A percentile compares a stretch with the other conserved stretches of the same genome.
Conservation (phyloP, 2,888 invertebrate species). For the Microctonus hyperodae region DNA sequence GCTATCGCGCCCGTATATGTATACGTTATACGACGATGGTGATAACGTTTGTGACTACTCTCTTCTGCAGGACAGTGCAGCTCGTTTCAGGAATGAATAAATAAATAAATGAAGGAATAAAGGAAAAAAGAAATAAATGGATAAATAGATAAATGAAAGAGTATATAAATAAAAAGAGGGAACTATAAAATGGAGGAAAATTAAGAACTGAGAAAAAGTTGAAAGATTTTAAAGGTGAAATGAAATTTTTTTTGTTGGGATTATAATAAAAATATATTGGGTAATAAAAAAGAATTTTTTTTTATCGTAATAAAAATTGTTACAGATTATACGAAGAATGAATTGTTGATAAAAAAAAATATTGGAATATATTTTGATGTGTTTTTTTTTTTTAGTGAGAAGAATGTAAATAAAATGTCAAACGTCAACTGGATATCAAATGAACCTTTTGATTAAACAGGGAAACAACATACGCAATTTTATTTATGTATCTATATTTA, state of each 20-base stretch:
- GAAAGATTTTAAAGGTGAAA: too few species aligned
- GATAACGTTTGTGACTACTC: background rate
- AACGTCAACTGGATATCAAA: background rate
- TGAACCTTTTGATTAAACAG: background rate
- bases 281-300: too few species aligned
- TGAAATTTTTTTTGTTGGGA: too few species aligned
- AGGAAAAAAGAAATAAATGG: background rate
- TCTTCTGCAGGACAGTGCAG: background rate
- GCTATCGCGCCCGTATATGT: background rate
- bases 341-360: background rate
- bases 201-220: background rate
- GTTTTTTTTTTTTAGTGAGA: background rate
- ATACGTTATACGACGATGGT: background rate
- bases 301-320: too few species aligned
- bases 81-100: too few species aligned
- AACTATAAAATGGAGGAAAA: background rate
- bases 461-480: background rate
- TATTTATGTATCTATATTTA: background rate
- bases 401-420: background rate
- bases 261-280: too few species aligned
- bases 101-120: background rate
- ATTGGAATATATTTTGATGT: background rate
- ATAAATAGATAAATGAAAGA: background rate
- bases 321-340: background rate
- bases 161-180: background rate